Percentiles rank a stretch among this genome's conserved stretches.
These are phyloP conservation scores for Athripsodes cinereus DNA, from an alignment of 2,888 invertebrate species.

Conservation along the genomic window DNA sequence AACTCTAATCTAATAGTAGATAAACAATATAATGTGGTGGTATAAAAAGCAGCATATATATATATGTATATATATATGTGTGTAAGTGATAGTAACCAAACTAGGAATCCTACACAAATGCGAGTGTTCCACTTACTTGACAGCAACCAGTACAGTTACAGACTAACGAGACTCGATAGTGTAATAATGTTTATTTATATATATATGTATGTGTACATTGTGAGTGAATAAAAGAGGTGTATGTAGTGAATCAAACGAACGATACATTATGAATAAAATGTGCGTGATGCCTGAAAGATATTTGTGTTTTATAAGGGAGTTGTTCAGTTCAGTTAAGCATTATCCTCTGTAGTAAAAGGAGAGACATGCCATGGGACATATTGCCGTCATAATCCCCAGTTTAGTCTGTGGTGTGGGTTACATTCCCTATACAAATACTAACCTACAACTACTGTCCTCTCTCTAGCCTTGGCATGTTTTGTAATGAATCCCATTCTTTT, in stretches of 20 bases:
- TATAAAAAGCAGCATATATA: constrained; percentile 2
- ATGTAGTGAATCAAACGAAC: constrained; percentile 26
- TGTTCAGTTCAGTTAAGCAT: constrained; percentile 28
- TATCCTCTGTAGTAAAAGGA: not conserved
- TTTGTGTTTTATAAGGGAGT: constrained; percentile 18
- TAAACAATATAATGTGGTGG: constrained; percentile 1
- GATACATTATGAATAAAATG: constrained; percentile 12
- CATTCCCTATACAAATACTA: constrained; percentile 29
- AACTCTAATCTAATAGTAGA: too few relatives aligned
- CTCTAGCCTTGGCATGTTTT: not conserved
- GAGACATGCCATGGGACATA: too few relatives aligned
- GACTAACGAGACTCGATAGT: constrained; percentile 5
- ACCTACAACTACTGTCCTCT: constrained; percentile 15
- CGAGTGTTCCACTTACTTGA: not conserved
- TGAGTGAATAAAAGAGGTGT: constrained; percentile 9
- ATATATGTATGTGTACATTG: constrained; percentile 3
- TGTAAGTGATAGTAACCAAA: not conserved
- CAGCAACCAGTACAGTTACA: not conserved
- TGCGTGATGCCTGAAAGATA: constrained; percentile 27
- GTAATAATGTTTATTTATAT: not conserved
- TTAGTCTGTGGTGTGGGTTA: constrained; percentile 7
- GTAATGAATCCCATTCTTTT: too few relatives aligned
- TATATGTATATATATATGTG: not conserved
- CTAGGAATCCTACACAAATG: not conserved
- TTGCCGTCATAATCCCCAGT: too few relatives aligned